phyloP scores from a whole-genome alignment of 64 coral and sea anemone genomes.

The Porites australiensis region DNA sequence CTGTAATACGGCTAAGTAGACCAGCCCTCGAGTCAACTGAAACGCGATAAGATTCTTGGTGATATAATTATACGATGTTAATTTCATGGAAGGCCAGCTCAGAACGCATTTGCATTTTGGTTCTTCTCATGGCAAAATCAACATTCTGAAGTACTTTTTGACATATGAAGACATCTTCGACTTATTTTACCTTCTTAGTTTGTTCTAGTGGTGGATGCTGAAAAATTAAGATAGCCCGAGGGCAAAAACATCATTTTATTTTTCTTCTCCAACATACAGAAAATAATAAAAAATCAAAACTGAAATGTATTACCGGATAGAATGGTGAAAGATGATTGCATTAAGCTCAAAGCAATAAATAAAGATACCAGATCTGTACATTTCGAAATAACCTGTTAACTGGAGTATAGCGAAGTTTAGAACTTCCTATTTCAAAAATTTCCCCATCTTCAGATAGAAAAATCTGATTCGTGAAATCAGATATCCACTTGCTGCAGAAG shows the following conservation, averaged over 20 bases:
- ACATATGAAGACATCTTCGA: not conserved
- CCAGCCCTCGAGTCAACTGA: not conserved
- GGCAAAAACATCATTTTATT: not conserved
- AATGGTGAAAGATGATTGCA: not conserved
- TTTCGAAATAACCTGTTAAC: not conserved
- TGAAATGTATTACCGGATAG: not conserved
- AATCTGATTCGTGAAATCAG: too few relatives aligned
- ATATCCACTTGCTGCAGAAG: too few relatives aligned
- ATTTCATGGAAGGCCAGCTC: slow-evolving; percentile 9
- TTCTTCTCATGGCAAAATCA: slow-evolving; percentile 20
- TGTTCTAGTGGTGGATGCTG: too few relatives aligned
- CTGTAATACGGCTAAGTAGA: not conserved
- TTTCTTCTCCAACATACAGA: not conserved
- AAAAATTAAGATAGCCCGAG: not conserved
- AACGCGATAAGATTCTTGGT: not conserved
- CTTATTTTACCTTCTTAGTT: not conserved
- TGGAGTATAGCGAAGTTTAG: not conserved
- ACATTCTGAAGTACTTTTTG: slow-evolving; percentile 30
- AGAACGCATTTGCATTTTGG: slow-evolving; percentile 10
- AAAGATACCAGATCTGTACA: not conserved
- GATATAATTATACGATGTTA: slow-evolving; percentile 17
- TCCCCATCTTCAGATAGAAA: too few relatives aligned
- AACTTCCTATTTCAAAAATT: not conserved
- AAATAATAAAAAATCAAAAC: not conserved
- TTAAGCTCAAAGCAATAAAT: not conserved